Evolutionary conservation across 2,113 vertebrate genomes (phyloP).

Genomic region (Salvelinus fontinalis): DNA sequence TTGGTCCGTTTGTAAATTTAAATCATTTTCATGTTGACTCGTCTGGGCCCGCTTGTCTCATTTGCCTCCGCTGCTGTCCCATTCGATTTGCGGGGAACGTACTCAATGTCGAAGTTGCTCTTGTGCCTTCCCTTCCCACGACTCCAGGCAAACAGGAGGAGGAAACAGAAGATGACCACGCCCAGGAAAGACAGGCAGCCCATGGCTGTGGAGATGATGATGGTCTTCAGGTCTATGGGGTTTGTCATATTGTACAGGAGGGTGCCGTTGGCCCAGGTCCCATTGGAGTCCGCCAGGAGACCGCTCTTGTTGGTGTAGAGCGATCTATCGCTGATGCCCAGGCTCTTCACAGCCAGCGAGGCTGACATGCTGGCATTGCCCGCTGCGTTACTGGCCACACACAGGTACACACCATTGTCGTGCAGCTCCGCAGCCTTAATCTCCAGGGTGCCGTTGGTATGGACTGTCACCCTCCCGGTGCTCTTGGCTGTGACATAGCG

Average conservation of each 20-base stretch:
- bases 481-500: conserved; percentile 91
- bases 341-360: conserved; percentile 86
- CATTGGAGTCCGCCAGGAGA: conserved; percentile 90
- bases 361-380: conserved; percentile 93
- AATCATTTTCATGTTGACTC: conserved; percentile 99
- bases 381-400: conserved; percentile 92
- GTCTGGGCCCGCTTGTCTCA: conserved; percentile 86
- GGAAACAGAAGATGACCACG: conserved; percentile 95
- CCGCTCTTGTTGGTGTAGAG: conserved; percentile 92
- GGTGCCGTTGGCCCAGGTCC: conserved; percentile 90
- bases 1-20: conserved; percentile 58
- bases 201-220: conserved; percentile 98
- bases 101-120: conserved; percentile 96
- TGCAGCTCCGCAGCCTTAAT: conserved; percentile 94
- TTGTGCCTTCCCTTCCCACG: conserved; percentile 95
- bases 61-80: conserved; percentile 79
- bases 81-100: conserved; percentile 92
- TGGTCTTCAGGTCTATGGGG: conserved; percentile 96
- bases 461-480: conserved; percentile 91
- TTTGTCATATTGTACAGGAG: conserved; percentile 89
- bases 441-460: conserved; percentile 90
- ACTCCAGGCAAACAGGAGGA: conserved; percentile 96
- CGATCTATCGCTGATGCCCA: conserved; percentile 83
- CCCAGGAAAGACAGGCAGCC: conserved; percentile 98
- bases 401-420: conserved; percentile 94